Evolutionary conservation across 2,888 invertebrate genomes (phyloP).

Genomic region (Actias luna): DNA sequence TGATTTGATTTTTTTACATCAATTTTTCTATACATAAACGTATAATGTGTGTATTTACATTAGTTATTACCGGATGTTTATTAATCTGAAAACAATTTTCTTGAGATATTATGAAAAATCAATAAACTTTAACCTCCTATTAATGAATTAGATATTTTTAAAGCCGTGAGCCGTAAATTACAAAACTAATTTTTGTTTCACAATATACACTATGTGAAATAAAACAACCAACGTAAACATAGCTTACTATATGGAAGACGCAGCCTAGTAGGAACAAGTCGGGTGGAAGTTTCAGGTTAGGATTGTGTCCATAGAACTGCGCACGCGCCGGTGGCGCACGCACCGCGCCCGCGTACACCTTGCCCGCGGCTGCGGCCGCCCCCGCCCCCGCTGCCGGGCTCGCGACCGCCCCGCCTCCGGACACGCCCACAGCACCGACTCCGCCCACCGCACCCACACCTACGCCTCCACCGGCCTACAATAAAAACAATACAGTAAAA

Average conservation of each 20-base stretch:
- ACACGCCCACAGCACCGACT: slow-evolving; percentile 19
- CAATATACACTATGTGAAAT: no score
- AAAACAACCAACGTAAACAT: not conserved
- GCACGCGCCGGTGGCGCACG: slow-evolving; percentile 84
- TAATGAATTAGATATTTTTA: no score
- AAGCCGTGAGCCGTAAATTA: no score
- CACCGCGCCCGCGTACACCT: slow-evolving; percentile 72
- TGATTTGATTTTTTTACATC: no score
- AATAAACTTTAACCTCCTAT: no score
- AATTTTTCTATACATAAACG: no score
- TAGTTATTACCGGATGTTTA: no score
- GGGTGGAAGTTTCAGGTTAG: slow-evolving; percentile 92
- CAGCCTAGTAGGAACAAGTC: slow-evolving; percentile 96
- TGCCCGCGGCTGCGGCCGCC: slow-evolving; percentile 36
- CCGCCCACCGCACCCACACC: not conserved
- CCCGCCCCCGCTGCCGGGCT: slow-evolving; percentile 28
- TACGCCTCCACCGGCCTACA: not conserved
- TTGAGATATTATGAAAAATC: no score
- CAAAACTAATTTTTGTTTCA: no score
- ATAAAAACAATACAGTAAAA: not conserved
- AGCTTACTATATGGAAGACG: slow-evolving; percentile 90
- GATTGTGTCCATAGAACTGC: slow-evolving; percentile 96
- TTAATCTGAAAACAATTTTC: no score
- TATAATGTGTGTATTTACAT: no score
- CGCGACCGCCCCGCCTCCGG: slow-evolving; percentile 26